Percentiles rank a stretch among this genome's conserved stretches.
These are phyloP conservation scores for Taeniopygia guttata DNA, from an alignment of 2,797 vertebrate species.

Conservation along the genomic window DNA sequence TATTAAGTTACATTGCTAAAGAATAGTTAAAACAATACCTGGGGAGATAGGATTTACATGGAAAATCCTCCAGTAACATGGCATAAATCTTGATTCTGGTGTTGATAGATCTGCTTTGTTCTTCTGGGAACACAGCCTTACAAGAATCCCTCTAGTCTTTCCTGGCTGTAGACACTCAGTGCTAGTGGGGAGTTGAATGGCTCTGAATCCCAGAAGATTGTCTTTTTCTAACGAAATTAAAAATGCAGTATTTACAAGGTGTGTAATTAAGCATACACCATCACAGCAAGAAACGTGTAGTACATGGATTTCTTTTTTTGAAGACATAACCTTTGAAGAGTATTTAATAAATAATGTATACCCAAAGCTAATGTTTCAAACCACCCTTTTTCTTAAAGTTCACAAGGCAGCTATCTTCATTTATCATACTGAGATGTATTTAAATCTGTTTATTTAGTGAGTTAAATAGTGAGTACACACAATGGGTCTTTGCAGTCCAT, in stretches of 20 bases:
- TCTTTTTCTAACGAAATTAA: background rate
- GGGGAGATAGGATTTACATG: background rate
- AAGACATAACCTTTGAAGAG: background rate
- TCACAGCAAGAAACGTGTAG: background rate
- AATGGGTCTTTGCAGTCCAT: background rate
- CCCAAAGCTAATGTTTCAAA: background rate
- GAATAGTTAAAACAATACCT: background rate
- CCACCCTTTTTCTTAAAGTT: background rate
- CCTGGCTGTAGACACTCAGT: background rate
- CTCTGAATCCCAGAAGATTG: background rate
- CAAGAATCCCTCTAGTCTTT: background rate
- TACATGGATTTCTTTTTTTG: background rate
- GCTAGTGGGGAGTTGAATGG: background rate
- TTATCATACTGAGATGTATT: background rate
- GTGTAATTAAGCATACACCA: background rate
- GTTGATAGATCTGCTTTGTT: background rate
- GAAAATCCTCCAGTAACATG: background rate
- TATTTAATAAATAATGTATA: conserved; percentile 31
- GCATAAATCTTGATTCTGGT: background rate
- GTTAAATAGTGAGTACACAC: background rate
- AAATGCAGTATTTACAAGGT: background rate
- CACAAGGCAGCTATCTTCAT: background rate
- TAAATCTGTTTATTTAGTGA: background rate
- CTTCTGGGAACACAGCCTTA: background rate
- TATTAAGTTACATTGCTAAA: background rate